Evolutionary conservation across 2,888 invertebrate species (phyloP), one percentile per base, ranked within the genome.

Genomic region (Bombylius discolor): DNA sequence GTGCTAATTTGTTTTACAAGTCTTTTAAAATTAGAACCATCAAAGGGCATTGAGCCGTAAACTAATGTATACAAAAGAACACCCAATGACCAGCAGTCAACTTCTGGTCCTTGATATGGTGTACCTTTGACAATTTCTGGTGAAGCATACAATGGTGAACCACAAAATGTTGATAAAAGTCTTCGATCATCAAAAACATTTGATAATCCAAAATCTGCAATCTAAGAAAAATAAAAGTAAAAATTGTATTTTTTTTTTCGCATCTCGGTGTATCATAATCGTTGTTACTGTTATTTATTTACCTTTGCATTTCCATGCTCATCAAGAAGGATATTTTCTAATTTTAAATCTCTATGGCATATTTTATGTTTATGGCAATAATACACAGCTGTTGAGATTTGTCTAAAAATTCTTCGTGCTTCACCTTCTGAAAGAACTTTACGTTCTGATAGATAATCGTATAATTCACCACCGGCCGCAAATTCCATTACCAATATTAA

Each of bases 401-500:
- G 97, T 59, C 97, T 83, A 75, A 97, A 97, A 76, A 98, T 87
- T 68, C 95, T 78, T 64, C 95, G 80, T 1, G 97, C 95, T 78
- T 97, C 97, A 59, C 87, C 85, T 71, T 97, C 96, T 62, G 82
- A 80, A 64, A 98, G 79, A 63, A 93, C 89, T 78, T 94, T 94
- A 64, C 89, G 80, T 71, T 92, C 89, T 70, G 91, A 92, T 64
- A 97, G 81, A 76, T 93, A 97, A 76, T 97, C 98, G 73, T 98
- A 99, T 39, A 99, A 79, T 77, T 99, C 99, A 58, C 99, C 98
- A 58, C 98, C 98, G 59, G 91, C 90, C 62, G 98, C 98, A 75
- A 96, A 98, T 77, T 99, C 98, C 97, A 99, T 97, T 42, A 99
- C 97, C 63, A 99, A 81, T 65, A 99, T 96, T 85, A 99, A 98